Evolutionary conservation across 2,888 invertebrate species (phyloP).

Genomic region (Diarsia rubi): DNA sequence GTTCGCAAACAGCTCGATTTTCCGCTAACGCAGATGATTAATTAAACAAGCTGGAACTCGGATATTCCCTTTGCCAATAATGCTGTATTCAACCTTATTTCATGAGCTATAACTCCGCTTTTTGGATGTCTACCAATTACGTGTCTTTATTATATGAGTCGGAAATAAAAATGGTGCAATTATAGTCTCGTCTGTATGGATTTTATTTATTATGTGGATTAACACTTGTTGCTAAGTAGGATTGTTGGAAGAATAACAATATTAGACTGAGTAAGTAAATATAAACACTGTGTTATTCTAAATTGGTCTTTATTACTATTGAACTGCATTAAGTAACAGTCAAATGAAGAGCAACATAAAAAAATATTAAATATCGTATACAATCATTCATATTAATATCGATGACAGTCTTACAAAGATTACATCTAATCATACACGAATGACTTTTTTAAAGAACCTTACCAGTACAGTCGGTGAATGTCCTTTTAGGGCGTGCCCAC

Average conservation of each 20-base stretch:
- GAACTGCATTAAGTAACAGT: slow-evolving; percentile 24
- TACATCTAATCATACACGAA: too few relatives aligned
- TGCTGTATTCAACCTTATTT: slow-evolving; percentile 45
- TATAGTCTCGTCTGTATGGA: slow-evolving; percentile 20
- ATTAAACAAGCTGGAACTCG: slow-evolving; percentile 79
- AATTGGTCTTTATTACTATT: slow-evolving; percentile 30
- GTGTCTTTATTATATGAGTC: slow-evolving; percentile 31
- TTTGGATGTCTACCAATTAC: slow-evolving; percentile 21
- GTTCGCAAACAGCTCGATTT: slow-evolving; percentile 86
- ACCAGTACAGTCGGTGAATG: too few relatives aligned
- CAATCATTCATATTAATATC: too few relatives aligned
- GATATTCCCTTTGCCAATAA: slow-evolving; percentile 26
- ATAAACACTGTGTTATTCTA: not conserved
- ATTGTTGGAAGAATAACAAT: not conserved
- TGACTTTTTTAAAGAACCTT: too few relatives aligned
- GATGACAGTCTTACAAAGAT: too few relatives aligned
- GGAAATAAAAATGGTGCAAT: slow-evolving; percentile 40
- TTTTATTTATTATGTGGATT: slow-evolving; percentile 38
- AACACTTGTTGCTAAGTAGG: slow-evolving; percentile 49
- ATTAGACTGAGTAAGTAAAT: slow-evolving; percentile 4
- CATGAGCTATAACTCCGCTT: slow-evolving; percentile 18
- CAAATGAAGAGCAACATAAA: not conserved
- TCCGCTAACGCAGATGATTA: slow-evolving; percentile 85
- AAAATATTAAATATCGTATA: too few relatives aligned
- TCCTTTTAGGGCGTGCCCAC: too few relatives aligned